Evolutionary conservation across 2,113 vertebrate species (phyloP).

Genomic region (Atrichornis clamosus): DNA sequence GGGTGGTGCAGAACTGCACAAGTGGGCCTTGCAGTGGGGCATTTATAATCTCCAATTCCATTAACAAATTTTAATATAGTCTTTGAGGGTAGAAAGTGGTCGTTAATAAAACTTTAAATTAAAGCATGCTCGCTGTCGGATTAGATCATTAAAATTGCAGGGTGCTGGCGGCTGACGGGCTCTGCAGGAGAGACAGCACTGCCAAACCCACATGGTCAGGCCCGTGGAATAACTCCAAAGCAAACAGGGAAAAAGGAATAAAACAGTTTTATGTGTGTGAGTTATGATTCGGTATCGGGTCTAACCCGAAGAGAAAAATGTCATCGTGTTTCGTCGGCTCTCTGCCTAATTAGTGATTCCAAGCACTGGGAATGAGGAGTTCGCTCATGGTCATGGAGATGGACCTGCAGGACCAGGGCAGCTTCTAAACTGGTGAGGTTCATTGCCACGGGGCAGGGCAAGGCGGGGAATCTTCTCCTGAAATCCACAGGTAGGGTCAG

Average conservation of each 20-base stretch:
- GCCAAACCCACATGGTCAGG: constrained; percentile 6
- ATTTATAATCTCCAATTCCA: constrained; percentile 60
- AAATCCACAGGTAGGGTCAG: fast-evolving
- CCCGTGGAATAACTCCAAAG: constrained; percentile 38
- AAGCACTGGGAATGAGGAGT: not conserved
- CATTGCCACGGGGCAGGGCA: not conserved
- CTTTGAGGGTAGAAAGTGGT: constrained; percentile 66
- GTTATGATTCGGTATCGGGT: constrained; percentile 30
- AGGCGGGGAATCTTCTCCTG: not conserved
- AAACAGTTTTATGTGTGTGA: constrained; percentile 50
- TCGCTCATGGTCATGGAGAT: fast-evolving
- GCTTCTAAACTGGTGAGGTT: not conserved
- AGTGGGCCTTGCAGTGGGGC: constrained; percentile 51
- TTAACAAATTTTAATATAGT: constrained; percentile 66
- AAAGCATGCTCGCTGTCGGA: constrained; percentile 58
- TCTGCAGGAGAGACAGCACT: not conserved
- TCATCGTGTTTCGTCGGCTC: constrained; percentile 40
- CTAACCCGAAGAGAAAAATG: constrained; percentile 70
- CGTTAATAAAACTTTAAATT: constrained; percentile 73
- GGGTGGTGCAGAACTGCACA: constrained; percentile 12
- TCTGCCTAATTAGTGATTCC: not conserved
- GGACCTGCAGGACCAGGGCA: not conserved
- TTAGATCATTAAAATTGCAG: constrained; percentile 70
- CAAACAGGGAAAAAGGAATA: constrained; percentile 59
- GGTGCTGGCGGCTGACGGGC: constrained; percentile 30